Percentiles rank a stretch among this genome's conserved stretches.
Evolutionary conservation across 2,797 vertebrate genomes (phyloP).

Genomic region (Lagodon rhomboides): DNA sequence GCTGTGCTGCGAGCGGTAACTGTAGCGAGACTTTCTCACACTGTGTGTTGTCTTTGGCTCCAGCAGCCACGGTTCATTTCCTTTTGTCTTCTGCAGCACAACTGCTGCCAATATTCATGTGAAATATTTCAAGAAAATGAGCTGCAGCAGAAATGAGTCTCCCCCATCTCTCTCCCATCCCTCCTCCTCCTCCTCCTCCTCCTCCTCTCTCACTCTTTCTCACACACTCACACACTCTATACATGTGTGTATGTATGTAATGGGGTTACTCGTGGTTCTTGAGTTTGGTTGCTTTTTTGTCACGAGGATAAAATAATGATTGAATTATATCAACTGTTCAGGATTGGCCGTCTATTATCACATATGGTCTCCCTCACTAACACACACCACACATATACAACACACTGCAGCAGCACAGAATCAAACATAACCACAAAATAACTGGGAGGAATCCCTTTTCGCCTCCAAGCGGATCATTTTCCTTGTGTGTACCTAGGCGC

Average conservation of each 20-base stretch:
- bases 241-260: constrained; percentile 25
- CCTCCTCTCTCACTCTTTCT: constrained; percentile 17
- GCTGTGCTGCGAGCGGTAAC: constrained; percentile 72
- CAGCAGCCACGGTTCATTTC: constrained; percentile 82
- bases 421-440: constrained; percentile 67
- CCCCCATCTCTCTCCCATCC: background rate
- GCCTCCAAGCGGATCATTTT: constrained; percentile 60
- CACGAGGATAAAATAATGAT: constrained; percentile 52
- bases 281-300: constrained; percentile 31
- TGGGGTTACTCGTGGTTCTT: constrained; percentile 15
- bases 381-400: constrained; percentile 29
- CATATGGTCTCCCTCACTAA: constrained; percentile 33
- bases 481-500: constrained; percentile 32
- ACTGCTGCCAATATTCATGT: constrained; percentile 84
- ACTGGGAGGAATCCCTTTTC: constrained; percentile 55
- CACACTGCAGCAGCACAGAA: constrained; percentile 20
- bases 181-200: background rate
- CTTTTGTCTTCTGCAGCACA: constrained; percentile 85
- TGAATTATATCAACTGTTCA: constrained; percentile 46
- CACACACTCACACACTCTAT: constrained; percentile 2
- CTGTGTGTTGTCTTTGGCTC: constrained; percentile 89
- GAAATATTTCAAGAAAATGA: constrained; percentile 84
- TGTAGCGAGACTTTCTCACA: constrained; percentile 87
- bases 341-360: constrained; percentile 45
- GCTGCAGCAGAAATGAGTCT: constrained; percentile 71